These are phyloP conservation scores for Porites divaricata DNA, from an alignment of 92 coral and sea anemone species.

Conservation along the genomic window DNA sequence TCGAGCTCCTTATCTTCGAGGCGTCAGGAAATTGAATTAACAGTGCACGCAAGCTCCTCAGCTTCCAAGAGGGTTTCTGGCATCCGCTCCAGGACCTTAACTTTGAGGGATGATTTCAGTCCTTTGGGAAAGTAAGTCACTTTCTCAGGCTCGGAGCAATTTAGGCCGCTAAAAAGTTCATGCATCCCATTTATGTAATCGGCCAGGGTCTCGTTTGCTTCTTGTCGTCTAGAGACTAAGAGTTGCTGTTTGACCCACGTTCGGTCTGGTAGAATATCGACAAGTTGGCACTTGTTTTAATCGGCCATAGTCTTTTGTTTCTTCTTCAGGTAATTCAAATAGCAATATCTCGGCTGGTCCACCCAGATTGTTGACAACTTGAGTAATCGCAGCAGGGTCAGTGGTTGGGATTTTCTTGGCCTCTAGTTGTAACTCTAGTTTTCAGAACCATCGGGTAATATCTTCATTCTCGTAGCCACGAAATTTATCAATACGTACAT, in stretches of 20 bases:
- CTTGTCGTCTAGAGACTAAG: background rate
- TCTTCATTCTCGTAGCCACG: background rate
- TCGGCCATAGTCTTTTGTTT: background rate
- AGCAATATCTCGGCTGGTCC: background rate
- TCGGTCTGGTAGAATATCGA: background rate
- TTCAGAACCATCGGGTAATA: background rate
- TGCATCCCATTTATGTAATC: conserved; percentile 4
- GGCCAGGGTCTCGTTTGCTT: background rate
- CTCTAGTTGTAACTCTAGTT: background rate
- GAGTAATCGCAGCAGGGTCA: background rate
- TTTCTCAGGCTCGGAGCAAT: background rate
- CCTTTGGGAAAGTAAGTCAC: conserved; percentile 11
- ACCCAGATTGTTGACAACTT: background rate
- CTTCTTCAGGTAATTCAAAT: background rate
- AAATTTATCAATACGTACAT: background rate
- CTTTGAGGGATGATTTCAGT: background rate
- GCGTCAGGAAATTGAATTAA: background rate
- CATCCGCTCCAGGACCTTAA: background rate
- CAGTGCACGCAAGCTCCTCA: background rate
- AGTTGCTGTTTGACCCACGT: background rate
- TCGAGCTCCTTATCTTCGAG: background rate
- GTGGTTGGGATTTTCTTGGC: background rate
- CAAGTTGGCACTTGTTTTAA: background rate
- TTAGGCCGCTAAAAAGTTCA: conserved; percentile 7
- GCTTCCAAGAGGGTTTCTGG: background rate